phyloP scores from a whole-genome alignment of 2,797 vertebrate species.

The Ceryle rudis region DNA sequence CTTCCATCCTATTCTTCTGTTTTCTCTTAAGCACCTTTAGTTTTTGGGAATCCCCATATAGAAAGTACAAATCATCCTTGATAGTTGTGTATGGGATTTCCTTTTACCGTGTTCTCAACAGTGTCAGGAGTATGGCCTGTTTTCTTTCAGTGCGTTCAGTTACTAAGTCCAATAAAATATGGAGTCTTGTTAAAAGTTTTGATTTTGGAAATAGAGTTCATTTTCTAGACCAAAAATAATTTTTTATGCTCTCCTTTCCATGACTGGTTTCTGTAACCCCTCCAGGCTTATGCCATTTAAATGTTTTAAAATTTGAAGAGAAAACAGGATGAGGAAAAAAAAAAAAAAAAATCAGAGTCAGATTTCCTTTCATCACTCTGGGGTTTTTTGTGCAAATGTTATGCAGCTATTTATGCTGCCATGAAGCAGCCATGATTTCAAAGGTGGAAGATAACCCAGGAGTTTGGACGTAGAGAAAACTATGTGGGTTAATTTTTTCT shows the following conservation, averaged over 20 bases:
- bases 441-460: not conserved
- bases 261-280: not conserved
- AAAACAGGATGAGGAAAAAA: not conserved
- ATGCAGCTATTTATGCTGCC: not conserved
- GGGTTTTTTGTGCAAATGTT: not conserved
- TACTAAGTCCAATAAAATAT: not conserved
- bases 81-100: not conserved
- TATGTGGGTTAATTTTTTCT: not conserved
- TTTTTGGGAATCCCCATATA: not conserved
- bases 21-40: not conserved
- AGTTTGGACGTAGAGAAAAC: not conserved
- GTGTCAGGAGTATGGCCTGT: not conserved
- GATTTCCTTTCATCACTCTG: not conserved
- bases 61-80: not conserved
- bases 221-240: not conserved
- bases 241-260: not conserved
- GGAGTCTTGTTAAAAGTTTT: not conserved
- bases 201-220: not conserved
- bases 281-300: not conserved
- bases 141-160: not conserved
- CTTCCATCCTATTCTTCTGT: not conserved
- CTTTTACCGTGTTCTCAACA: not conserved
- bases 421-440: not conserved
- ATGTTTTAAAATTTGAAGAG: not conserved
- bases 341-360: not conserved